These are phyloP conservation scores for Callocephalon fimbriatum DNA, from an alignment of 2,113 vertebrate species.

Conservation along the genomic window DNA sequence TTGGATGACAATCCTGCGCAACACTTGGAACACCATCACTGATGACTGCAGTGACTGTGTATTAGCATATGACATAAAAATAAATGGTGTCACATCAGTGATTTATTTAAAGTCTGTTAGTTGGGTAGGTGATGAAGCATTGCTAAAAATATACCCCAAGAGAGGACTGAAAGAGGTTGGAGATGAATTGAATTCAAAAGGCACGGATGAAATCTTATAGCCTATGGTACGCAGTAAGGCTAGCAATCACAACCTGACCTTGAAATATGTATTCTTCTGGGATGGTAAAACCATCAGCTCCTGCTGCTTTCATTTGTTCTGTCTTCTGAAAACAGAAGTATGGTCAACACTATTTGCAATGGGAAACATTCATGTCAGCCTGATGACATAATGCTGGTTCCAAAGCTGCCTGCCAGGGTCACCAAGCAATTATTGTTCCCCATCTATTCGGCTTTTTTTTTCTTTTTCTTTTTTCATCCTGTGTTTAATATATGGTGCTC, in stretches of 20 bases:
- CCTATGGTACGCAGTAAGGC: not conserved
- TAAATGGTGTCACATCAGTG: not conserved
- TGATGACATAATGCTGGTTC: not conserved
- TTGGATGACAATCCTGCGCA: not conserved
- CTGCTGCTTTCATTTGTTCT: not conserved
- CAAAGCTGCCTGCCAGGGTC: not conserved
- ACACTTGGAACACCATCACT: not conserved
- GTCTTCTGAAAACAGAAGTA: not conserved
- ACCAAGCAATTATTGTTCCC: not conserved
- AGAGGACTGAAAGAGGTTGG: not conserved
- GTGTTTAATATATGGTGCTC: not conserved
- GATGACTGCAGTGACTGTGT: not conserved
- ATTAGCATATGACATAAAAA: constrained; percentile 9
- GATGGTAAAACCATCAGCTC: not conserved
- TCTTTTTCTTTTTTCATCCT: not conserved
- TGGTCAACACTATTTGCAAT: not conserved
- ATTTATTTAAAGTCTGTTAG: constrained; percentile 4
- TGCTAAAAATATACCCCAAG: not conserved
- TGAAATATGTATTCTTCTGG: not conserved
- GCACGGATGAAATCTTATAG: not conserved
- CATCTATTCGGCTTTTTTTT: not conserved
- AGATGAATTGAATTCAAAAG: not conserved
- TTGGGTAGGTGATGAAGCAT: not conserved
- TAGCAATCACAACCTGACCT: not conserved
- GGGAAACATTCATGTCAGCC: not conserved